Conservation (phyloP, 2,888 invertebrate species). For the Lottia scabra region DNA sequence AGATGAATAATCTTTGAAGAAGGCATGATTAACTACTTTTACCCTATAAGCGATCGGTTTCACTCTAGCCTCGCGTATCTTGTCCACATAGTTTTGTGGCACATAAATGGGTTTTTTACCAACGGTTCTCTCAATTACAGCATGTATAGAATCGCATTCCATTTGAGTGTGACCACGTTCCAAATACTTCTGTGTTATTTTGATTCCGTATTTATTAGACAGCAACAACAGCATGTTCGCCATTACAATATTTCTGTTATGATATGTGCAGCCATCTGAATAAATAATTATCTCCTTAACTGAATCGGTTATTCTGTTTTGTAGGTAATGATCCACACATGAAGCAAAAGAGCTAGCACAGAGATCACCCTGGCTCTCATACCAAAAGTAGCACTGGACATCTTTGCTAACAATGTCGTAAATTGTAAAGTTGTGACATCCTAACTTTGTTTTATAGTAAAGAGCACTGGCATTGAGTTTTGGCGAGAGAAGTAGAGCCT, state of each 20-base stretch:
- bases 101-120: conserved; percentile 10
- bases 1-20: not conserved
- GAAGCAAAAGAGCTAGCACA: conserved; percentile 14
- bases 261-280: conserved; percentile 12
- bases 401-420: conserved; percentile 11
- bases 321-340: conserved; percentile 11
- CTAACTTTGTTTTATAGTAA: conserved; percentile 18
- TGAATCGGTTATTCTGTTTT: not conserved
- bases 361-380: conserved; percentile 14
- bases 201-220: not conserved
- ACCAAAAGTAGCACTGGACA: conserved; percentile 20
- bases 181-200: conserved; percentile 10
- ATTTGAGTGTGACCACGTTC: conserved; percentile 19
- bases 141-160: conserved; percentile 20
- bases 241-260: conserved; percentile 7
- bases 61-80: conserved; percentile 18
- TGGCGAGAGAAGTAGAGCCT: conserved; percentile 15
- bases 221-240: not conserved
- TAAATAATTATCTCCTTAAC: conserved; percentile 22
- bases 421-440: conserved; percentile 21
- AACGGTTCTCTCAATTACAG: not conserved
- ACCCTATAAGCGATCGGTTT: not conserved
- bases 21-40: not conserved
- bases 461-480: conserved; percentile 12
- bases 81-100: conserved; percentile 15